phyloP scores from a whole-genome alignment of 2,113 vertebrate genomes.

The Ranitomeya imitator region DNA sequence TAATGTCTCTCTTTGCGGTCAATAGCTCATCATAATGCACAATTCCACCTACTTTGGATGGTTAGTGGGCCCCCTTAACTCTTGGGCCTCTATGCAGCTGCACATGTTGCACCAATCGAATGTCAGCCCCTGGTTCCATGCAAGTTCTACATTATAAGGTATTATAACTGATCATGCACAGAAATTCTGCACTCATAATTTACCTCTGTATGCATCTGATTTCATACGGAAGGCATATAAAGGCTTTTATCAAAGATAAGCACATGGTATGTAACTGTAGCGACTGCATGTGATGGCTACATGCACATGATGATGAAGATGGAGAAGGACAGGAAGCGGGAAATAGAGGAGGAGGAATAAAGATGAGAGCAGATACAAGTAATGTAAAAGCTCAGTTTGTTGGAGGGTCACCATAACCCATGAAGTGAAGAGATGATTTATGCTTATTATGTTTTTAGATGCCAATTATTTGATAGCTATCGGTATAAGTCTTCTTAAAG shows the following conservation, averaged over 20 bases:
- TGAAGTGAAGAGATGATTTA: neutral
- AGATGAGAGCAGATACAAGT: neutral
- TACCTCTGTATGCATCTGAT: neutral
- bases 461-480: conserved; percentile 32
- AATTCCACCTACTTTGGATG: too few species aligned
- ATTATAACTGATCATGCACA: too few species aligned
- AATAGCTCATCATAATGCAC: too few species aligned
- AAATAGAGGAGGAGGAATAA: neutral
- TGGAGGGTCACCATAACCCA: neutral
- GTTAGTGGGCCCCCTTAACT: too few species aligned
- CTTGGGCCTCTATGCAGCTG: too few species aligned
- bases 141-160: too few species aligned
- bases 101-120: too few species aligned
- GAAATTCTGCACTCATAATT: neutral
- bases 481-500: conserved; percentile 41
- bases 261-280: neutral
- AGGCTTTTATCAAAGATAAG: neutral
- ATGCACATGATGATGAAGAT: neutral
- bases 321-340: neutral
- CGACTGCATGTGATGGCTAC: neutral
- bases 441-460: neutral
- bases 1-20: too few species aligned
- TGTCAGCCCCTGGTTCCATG: too few species aligned
- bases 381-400: too few species aligned
- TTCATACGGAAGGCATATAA: neutral